phyloP scores from a whole-genome alignment of 2,797 vertebrate genomes.

The Xenentodon cancila region DNA sequence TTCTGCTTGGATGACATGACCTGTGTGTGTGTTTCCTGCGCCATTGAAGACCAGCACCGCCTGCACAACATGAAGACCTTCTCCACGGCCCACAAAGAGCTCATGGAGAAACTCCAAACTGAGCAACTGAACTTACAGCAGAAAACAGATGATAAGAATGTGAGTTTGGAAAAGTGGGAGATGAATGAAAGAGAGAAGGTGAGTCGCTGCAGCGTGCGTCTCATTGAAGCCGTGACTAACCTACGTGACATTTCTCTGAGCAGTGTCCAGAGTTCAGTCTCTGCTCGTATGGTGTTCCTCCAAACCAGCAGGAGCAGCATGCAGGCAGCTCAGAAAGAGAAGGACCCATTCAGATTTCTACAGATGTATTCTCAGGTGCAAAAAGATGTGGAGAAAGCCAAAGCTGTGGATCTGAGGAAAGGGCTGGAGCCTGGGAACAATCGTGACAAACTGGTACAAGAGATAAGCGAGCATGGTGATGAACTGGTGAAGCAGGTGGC shows the following conservation, averaged over 20 bases:
- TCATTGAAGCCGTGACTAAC: conserved; percentile 48
- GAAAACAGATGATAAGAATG: conserved; percentile 17
- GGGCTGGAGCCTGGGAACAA: conserved; percentile 57
- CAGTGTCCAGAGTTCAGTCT: conserved; percentile 61
- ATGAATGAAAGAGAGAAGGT: conserved; percentile 51
- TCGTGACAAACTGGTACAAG: conserved; percentile 46
- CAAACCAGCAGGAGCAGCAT: conserved; percentile 55
- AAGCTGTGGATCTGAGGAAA: conserved; percentile 55
- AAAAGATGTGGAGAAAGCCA: conserved; percentile 64
- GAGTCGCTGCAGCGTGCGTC: conserved; percentile 20
- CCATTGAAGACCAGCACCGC: conserved; percentile 72
- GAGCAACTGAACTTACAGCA: conserved; percentile 37
- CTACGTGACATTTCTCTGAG: conserved; percentile 50
- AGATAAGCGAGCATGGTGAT: conserved; percentile 41
- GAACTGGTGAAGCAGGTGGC: conserved; percentile 35
- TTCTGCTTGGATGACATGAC: conserved; percentile 71
- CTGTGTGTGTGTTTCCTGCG: conserved; percentile 71
- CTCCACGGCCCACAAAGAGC: conserved; percentile 66
- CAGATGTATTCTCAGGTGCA: conserved; percentile 70
- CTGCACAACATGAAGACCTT: conserved; percentile 75
- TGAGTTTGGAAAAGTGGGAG: conserved; percentile 63
- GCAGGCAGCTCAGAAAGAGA: conserved; percentile 52
- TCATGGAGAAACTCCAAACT: conserved; percentile 45
- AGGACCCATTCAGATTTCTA: conserved; percentile 69
- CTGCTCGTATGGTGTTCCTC: conserved; percentile 59